phyloP scores from a whole-genome alignment of 37 sponge, comb jelly and placozoan genomes.

The Hexactinellida sp. region DNA sequence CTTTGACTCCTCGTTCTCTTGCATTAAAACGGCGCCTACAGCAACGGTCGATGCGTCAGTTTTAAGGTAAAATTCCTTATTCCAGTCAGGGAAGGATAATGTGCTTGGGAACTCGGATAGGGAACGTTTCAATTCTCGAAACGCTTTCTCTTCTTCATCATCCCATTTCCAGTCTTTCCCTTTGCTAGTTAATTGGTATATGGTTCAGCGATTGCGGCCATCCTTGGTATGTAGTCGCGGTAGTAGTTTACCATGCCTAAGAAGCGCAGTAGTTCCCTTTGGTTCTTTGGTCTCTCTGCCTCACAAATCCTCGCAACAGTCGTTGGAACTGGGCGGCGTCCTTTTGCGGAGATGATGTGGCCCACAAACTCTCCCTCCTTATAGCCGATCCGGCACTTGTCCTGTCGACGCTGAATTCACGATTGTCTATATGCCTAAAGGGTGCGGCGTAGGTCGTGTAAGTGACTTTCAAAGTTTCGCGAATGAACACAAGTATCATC shows the following conservation, averaged over 20 bases:
- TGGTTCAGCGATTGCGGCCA: background rate
- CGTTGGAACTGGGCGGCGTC: background rate
- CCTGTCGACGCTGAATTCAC: too few relatives aligned
- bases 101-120: background rate
- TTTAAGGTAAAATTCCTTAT: background rate
- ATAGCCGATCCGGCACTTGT: too few relatives aligned
- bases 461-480: too few relatives aligned
- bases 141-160: background rate
- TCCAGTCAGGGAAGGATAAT: too few relatives aligned
- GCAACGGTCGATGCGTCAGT: background rate
- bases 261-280: background rate
- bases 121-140: background rate
- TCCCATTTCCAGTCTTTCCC: background rate
- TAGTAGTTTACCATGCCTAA: background rate
- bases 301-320: background rate
- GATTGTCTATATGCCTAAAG: too few relatives aligned
- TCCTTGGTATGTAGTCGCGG: background rate
- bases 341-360: too few relatives aligned
- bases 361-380: too few relatives aligned
- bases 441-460: too few relatives aligned
- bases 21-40: background rate
- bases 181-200: background rate
- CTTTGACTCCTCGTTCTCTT: background rate
- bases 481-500: too few relatives aligned
- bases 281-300: background rate